These are phyloP conservation scores for Coryphaenoides rupestris DNA, from an alignment of 2,113 vertebrate species.

Conservation along the genomic window DNA sequence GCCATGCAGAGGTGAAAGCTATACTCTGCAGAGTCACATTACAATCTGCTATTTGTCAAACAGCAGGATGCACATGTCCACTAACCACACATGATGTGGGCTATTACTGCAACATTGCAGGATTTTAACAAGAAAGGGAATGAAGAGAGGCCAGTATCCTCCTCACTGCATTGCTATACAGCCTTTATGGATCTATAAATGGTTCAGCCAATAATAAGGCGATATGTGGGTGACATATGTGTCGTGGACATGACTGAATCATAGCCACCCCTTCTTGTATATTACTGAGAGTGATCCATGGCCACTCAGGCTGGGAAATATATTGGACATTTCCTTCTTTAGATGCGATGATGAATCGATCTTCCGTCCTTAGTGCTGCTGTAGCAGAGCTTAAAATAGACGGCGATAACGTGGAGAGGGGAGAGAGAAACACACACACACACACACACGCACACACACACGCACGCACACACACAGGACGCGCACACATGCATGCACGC, in stretches of 20 bases:
- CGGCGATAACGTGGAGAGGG: constrained; percentile 28
- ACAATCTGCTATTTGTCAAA: no score
- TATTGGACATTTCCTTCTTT: constrained; percentile 68
- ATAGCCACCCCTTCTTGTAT: constrained; percentile 19
- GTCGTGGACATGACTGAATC: constrained; percentile 37
- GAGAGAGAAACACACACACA: constrained; percentile 12
- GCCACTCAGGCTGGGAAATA: constrained; percentile 52
- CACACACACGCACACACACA: constrained; percentile 24
- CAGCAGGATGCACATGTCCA: no score
- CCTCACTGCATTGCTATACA: constrained; percentile 11
- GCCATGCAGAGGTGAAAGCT: no score
- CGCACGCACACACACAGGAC: constrained; percentile 16
- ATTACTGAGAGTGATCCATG: constrained; percentile 52
- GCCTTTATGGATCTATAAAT: constrained; percentile 10
- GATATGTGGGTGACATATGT: constrained; percentile 32
- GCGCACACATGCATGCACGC: constrained; percentile 12
- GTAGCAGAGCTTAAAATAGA: constrained; percentile 67
- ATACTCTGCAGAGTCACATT: no score
- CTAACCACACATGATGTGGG: no score
- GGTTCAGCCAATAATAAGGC: constrained; percentile 22
- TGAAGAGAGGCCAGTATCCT: constrained; percentile 7
- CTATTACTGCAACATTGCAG: not conserved
- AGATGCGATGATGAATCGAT: constrained; percentile 69
- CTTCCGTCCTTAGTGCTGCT: constrained; percentile 53
- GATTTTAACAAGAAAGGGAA: constrained; percentile 32